These are phyloP conservation scores for Macrosiphum euphorbiae DNA, from an alignment of 2,888 invertebrate genomes.

Conservation along the genomic window DNA sequence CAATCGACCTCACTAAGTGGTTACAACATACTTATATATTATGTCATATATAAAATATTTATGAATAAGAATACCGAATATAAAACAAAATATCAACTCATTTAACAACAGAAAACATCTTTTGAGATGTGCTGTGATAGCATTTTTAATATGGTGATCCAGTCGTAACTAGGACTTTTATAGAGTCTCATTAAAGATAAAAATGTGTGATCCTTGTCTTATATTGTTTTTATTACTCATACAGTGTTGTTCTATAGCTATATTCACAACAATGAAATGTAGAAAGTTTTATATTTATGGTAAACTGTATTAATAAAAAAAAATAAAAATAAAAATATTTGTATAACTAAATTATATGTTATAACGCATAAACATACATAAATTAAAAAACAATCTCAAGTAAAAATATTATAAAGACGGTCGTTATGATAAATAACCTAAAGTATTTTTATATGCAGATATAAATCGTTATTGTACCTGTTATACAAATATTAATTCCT, in stretches of 20 bases:
- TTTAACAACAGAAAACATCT: background rate
- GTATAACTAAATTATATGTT: slow-evolving; percentile 21
- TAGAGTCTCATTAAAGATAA: slow-evolving; percentile 23
- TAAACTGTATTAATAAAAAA: slow-evolving; percentile 8
- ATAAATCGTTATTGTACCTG: background rate
- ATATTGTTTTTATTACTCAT: slow-evolving; percentile 9
- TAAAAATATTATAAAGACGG: background rate
- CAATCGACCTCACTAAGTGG: background rate
- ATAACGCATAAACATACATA: slow-evolving; percentile 9
- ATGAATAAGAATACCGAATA: background rate
- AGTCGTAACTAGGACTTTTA: background rate
- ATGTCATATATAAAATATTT: slow-evolving; percentile 4
- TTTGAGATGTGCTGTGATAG: background rate
- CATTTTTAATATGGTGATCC: background rate
- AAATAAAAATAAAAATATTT: background rate
- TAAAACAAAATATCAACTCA: background rate
- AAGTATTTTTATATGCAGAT: slow-evolving; percentile 13
- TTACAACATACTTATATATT: background rate
- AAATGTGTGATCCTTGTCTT: slow-evolving; percentile 28
- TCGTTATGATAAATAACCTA: background rate
- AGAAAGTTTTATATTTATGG: background rate
- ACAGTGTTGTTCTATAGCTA: background rate
- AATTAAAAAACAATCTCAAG: slow-evolving; percentile 4
- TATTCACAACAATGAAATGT: background rate
- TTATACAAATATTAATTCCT: background rate